A percentile compares a stretch with the other conserved stretches of the same genome.
Evolutionary conservation across 2,113 vertebrate genomes (phyloP).

Genomic region (Arizona elegans): DNA sequence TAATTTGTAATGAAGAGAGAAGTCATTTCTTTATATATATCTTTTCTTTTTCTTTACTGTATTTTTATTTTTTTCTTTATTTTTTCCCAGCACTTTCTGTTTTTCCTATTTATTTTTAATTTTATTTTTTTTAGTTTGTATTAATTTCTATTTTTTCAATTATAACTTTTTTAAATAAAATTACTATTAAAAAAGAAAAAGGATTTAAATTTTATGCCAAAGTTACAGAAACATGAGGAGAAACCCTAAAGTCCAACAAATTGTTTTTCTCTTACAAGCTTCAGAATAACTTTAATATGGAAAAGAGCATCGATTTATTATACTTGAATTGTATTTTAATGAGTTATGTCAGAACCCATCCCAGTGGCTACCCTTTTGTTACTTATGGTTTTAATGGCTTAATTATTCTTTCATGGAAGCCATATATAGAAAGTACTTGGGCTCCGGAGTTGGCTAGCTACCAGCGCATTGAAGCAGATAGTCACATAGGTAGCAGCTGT

Average conservation of each 20-base stretch:
- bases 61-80: neutral
- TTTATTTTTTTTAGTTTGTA: neutral
- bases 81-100: neutral
- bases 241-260: conserved; percentile 40
- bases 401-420: conserved; percentile 68
- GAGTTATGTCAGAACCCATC: conserved; percentile 59
- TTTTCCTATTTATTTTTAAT: neutral
- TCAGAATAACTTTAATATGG: conserved; percentile 42
- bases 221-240: neutral
- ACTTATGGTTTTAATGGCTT: conserved; percentile 50
- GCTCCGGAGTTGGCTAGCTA: conserved; percentile 73
- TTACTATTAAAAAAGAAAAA: neutral
- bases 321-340: conserved; percentile 68
- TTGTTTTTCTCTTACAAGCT: conserved; percentile 18
- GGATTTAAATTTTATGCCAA: neutral
- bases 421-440: conserved; percentile 65
- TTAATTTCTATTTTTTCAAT: neutral
- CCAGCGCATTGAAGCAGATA: conserved; percentile 86
- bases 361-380: conserved; percentile 64
- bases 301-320: conserved; percentile 57
- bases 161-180: neutral
- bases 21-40: neutral
- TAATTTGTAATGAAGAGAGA: neutral
- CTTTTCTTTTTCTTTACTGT: neutral
- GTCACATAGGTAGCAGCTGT: conserved; percentile 75